Evolutionary conservation across 2,797 vertebrate species (phyloP), one percentile per base, ranked within the genome.

Genomic region (Onychomys torridus): DNA sequence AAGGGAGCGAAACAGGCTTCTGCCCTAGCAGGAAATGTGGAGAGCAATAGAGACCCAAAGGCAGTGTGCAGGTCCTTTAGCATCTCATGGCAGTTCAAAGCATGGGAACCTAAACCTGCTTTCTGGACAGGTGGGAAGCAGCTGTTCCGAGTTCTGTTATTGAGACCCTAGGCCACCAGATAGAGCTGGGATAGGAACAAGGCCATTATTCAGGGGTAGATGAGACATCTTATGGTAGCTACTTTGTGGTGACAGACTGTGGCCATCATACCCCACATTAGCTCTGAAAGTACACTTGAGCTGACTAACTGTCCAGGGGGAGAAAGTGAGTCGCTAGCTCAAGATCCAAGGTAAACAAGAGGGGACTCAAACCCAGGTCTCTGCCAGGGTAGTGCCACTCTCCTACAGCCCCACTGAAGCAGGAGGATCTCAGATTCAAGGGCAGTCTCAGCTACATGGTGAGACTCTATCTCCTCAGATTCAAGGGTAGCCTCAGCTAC

Each of bases 261-360:
- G 14, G 49, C 2, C 1, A 21, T 46, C 2, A 11, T 17, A 63
- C 21, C 52, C 17, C 3, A n/a, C 13, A 0, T 40, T 9, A 78
- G 10, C 55, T 76, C 49, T 67, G 40, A 61, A 55, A 23, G 57
- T 43, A 5, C 37, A 34, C 40, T 17, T 27, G 12, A 77, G 55
- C 32, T 25, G 9, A 25, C 11, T 93, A 23, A 43, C 27, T 81
- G 91, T 17, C 16, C 8, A 27, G 67, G 43, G 40, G 40, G 59
- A 46, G 40, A 82, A 27, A 17, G 23, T 37, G 10, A 6, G 52
- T 25, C 32, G 49, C 27, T 88, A 61, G 21, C 77, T 55, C 27
- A 11, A 61, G 34, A 12, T 37, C 55, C 55, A 52, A 3, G 40
- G n/a, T 16, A 37, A 67, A 65, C 69, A 34, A 21, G 32, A 6